Evolutionary conservation across 2,113 vertebrate genomes (phyloP), one percentile per base, ranked within the genome.

Genomic region (Heptranchias perlo): DNA sequence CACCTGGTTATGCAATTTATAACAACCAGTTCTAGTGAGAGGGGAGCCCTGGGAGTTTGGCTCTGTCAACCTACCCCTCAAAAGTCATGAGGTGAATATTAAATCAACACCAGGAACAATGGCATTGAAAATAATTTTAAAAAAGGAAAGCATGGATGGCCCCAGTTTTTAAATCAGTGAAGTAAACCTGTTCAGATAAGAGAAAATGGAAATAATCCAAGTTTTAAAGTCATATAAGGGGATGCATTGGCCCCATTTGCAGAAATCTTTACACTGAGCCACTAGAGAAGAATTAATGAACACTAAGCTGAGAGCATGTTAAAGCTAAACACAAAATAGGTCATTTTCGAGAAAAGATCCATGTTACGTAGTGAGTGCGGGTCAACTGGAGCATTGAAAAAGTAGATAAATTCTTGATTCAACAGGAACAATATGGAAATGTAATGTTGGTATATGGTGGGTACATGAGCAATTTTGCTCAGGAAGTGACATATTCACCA

Each of bases 181-280:
- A 93, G 89, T 39, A 18, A 93, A 93, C 35, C 58, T 39, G 61
- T 62, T 93, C 89, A 62, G 18, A 93, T 93, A 62, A 93, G 58
- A 39, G 3, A 62, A 62, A 62, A 93, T 64, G 16, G n/a, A n/a
- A 93, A 93, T 62, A 93, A 62, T 62, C 31, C 89, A 39, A 93
- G 78, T 82, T 82, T 82, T 47, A 23, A 78, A 78, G 73, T 78
- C 69, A 52, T 31, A 89, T 35, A n/a, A 35, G 31, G 28, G 58
- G 64, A 54, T 31, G n/a, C 58, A 93, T n/a, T 4, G 18, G 89
- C 31, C 31, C 54, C n/a, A 8, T 62, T 93, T 93, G 58, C 35
- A 93, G 58, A 35, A 91, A 58, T 31, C 2, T 58, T 28, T 14
- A 35, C 35, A 35, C 14, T 54, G 13, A 58, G 87, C 87, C 52